Conservation (phyloP, 2,888 invertebrate genomes). For the Ptychoptera albimana region DNA sequence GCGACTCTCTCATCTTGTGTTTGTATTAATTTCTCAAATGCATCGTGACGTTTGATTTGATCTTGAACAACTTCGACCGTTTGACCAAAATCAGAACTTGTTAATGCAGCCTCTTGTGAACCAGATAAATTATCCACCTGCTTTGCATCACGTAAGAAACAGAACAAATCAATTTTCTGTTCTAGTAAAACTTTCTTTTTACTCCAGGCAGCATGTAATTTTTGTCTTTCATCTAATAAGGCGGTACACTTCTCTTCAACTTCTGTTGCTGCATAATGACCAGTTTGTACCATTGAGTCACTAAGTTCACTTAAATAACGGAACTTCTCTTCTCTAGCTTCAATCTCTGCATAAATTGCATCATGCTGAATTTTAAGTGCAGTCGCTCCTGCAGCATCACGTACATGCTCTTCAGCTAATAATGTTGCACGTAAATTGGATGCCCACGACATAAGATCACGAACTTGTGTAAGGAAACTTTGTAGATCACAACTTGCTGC, state of each 20-base stretch:
- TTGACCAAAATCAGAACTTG: slow-evolving; percentile 53
- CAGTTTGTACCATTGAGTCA: slow-evolving; percentile 66
- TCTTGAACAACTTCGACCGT: slow-evolving; percentile 81
- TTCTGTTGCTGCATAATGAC: slow-evolving; percentile 67
- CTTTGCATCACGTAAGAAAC: slow-evolving; percentile 86
- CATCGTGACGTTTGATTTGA: slow-evolving; percentile 83
- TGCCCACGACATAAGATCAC: slow-evolving; percentile 84
- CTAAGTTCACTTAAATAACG: slow-evolving; percentile 57
- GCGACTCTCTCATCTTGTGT: slow-evolving; percentile 76
- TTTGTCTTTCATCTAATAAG: slow-evolving; percentile 60
- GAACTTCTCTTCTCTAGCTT: slow-evolving; percentile 73
- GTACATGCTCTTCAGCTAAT: slow-evolving; percentile 63
- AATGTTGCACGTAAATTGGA: slow-evolving; percentile 59
- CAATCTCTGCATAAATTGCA: slow-evolving; percentile 68
- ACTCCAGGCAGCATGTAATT: slow-evolving; percentile 73
- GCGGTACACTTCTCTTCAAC: slow-evolving; percentile 65
- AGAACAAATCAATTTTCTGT: slow-evolving; percentile 83
- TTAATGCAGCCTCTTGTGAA: slow-evolving; percentile 68
- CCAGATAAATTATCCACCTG: slow-evolving; percentile 78
- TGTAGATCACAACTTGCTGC: slow-evolving; percentile 81
- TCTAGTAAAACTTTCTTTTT: slow-evolving; percentile 75
- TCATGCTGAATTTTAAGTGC: slow-evolving; percentile 69
- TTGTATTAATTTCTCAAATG: slow-evolving; percentile 78
- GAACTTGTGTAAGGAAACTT: slow-evolving; percentile 68
- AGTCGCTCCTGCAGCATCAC: slow-evolving; percentile 70